Evolutionary conservation across 2,888 invertebrate species (phyloP).

Genomic region (Heliconius hortense): DNA sequence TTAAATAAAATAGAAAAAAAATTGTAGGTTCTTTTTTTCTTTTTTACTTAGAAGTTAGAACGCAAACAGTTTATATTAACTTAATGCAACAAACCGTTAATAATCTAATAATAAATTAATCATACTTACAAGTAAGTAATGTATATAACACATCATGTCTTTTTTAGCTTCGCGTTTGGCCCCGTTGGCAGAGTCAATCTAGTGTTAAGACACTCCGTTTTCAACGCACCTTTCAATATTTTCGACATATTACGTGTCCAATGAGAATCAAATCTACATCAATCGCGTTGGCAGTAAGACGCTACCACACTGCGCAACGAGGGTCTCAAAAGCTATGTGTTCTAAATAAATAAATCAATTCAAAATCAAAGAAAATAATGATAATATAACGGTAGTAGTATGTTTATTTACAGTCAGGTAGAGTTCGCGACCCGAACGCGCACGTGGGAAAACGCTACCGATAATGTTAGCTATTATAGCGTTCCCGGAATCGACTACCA

Average conservation of each 20-base stretch:
- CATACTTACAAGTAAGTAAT: background rate
- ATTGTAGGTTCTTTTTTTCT: background rate
- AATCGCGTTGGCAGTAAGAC: too few relatives aligned
- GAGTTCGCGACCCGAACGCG: conserved; percentile 52
- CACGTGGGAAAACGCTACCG: conserved; percentile 51
- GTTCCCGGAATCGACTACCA: conserved; percentile 43
- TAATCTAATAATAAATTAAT: conserved; percentile 1
- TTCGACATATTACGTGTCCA: background rate
- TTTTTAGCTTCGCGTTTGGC: background rate
- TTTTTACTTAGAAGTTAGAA: background rate
- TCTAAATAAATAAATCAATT: too few relatives aligned
- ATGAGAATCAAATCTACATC: too few relatives aligned
- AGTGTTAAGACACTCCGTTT: background rate
- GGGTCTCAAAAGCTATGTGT: background rate
- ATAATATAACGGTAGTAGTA: background rate
- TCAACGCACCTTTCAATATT: background rate
- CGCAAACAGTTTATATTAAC: background rate
- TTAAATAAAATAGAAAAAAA: background rate
- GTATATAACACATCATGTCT: conserved; percentile 22
- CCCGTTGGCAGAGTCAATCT: background rate
- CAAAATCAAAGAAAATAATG: conserved; percentile 5
- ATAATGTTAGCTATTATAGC: conserved; percentile 34
- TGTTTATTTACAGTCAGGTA: conserved; percentile 21
- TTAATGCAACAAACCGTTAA: background rate
- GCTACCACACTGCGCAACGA: background rate